Evolutionary conservation across 2,888 invertebrate genomes (phyloP).

Genomic region (Aethes cnicana): DNA sequence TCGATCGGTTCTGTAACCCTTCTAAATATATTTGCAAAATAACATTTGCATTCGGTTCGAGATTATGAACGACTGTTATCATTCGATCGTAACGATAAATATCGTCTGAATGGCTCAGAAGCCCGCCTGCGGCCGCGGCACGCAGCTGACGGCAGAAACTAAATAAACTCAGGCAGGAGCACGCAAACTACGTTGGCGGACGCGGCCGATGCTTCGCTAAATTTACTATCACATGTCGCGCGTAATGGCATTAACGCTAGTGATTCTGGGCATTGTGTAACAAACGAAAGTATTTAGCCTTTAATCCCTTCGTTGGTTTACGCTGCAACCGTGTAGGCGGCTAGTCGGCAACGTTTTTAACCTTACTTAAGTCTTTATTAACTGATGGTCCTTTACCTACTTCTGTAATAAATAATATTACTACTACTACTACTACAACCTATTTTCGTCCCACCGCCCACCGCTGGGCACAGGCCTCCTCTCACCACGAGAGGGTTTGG

Average conservation of each 20-base stretch:
- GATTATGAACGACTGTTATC: conserved; percentile 36
- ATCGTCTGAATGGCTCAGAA: conserved; percentile 30
- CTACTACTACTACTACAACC: too few species aligned
- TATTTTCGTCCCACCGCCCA: too few species aligned
- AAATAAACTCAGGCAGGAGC: conserved; percentile 51
- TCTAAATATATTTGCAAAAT: conserved; percentile 30
- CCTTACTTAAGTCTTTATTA: too few species aligned
- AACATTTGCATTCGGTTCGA: conserved; percentile 30
- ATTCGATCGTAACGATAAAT: conserved; percentile 45
- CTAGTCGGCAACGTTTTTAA: too few species aligned
- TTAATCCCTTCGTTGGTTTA: not conserved
- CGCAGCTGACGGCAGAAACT: conserved; percentile 43
- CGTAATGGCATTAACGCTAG: conserved; percentile 34
- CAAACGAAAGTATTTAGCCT: not conserved
- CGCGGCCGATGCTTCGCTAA: conserved; percentile 40
- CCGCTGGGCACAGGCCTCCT: too few species aligned
- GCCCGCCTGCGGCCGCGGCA: conserved; percentile 14
- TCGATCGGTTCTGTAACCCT: conserved; percentile 20
- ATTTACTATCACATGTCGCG: conserved; percentile 36
- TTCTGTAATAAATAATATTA: too few species aligned
- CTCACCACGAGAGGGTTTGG: too few species aligned
- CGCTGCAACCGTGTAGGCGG: too few species aligned
- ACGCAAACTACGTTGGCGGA: conserved; percentile 45
- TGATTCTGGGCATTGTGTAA: not conserved
- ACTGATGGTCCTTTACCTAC: too few species aligned